These are phyloP conservation scores for Pterocles gutturalis DNA, from an alignment of 2,113 vertebrate genomes.

Conservation along the genomic window DNA sequence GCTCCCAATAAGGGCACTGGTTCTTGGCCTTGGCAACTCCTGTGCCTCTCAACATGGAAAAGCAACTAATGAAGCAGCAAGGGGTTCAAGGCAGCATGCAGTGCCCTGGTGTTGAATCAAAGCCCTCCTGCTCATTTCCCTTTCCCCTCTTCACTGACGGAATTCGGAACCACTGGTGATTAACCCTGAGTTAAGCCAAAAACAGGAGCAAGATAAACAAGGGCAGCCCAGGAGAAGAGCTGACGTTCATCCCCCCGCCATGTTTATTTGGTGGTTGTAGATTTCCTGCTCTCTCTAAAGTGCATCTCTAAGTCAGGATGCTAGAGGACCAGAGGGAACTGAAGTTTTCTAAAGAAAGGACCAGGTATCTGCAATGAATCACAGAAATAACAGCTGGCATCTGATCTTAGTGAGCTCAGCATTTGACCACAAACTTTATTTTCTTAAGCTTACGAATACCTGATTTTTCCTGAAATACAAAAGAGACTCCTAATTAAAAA, in stretches of 20 bases:
- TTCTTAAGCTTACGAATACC: background rate
- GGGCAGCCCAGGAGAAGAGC: background rate
- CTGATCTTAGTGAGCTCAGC: background rate
- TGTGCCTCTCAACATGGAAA: background rate
- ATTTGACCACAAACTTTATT: background rate
- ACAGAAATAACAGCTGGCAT: background rate
- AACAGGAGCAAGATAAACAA: background rate
- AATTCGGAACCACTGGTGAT: background rate
- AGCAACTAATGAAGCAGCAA: background rate
- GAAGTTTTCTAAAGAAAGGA: background rate
- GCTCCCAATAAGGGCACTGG: background rate
- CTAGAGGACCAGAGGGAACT: background rate
- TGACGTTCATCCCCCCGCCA: rapidly evolving
- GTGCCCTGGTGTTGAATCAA: background rate
- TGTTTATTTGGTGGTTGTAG: background rate
- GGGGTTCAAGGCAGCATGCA: background rate
- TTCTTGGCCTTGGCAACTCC: background rate
- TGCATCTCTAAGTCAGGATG: background rate
- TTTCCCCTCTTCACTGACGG: background rate
- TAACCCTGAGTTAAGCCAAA: background rate
- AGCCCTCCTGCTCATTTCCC: conserved; percentile 25
- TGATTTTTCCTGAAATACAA: background rate
- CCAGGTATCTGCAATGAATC: background rate
- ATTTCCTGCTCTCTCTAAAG: background rate
- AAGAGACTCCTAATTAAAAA: background rate